Base-by-base conservation (phyloP, 2,113 vertebrate genomes). In the Camelus dromedarius region DNA sequence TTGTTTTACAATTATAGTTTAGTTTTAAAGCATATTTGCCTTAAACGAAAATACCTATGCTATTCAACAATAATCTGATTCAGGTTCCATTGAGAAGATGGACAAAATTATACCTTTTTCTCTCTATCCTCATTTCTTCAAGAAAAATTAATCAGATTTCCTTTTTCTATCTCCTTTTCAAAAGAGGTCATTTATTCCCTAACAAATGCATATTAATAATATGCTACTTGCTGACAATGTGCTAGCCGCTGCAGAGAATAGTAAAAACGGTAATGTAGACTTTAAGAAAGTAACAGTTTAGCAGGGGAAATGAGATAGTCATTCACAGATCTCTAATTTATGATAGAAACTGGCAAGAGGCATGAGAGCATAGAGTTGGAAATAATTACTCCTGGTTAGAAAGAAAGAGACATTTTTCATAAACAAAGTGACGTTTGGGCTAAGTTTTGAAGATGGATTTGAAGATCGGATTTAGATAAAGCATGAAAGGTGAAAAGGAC, bases 391-490 rank as follows among this genome's bases (percentile, higher is more conserved):
- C 66, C 73, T 89, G 67, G 58, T 76, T 95, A 38, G 66, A 60
- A 82, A 94, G 60, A 69, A 67, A 60, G n/a, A 82, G 72, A 52
- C 42, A 73, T 94, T 89, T 79, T 95, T 94, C 56, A 95, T 70
- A 93, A 93, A 62, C 9, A 52, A 97, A 86, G 72, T 48, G 28
- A 12, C 20, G 38, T 82, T 95, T 88, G 70, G 52, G 28, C 32
- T 35, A 46, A 73, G 30, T 62, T 96, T 73, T 96, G 92, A 94
- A 96, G 69, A 72, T 88, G 32, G 22, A 20, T 35, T 83, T 90
- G 90, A 94, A 96, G 60, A 62, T 94, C 85, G 93, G 35, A 52
- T 69, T 96, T 93, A 88, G 81, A 80, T 54, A 79, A 77, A 77
- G 19, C 13, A 79, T 20, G 92, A 76, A 60, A 81, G 15, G 26